A percentile compares a stretch with the other conserved stretches of the same genome.
These are phyloP conservation scores for Echeneis naucrates DNA, from an alignment of 2,797 vertebrate genomes.

Conservation along the genomic window DNA sequence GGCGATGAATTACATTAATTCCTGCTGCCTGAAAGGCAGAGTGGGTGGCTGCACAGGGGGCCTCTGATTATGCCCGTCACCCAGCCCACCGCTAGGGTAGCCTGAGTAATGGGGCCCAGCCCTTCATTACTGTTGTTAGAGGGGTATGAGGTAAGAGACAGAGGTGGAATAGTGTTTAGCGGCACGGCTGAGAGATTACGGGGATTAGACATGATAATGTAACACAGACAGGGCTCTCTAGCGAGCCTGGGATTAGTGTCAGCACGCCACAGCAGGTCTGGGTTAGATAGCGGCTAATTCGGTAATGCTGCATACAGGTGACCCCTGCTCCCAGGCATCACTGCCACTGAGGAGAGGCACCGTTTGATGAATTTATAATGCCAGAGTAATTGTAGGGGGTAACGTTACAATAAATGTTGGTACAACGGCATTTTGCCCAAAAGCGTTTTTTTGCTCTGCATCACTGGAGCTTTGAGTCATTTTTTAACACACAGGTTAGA, in stretches of 20 bases:
- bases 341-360: slow-evolving; percentile 62
- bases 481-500: slow-evolving; percentile 10
- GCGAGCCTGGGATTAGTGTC: slow-evolving; percentile 82
- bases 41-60: slow-evolving; percentile 74
- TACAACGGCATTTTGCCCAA: slow-evolving; percentile 44
- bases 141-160: slow-evolving; percentile 82
- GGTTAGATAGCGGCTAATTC: slow-evolving; percentile 88
- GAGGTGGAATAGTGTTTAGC: slow-evolving; percentile 87
- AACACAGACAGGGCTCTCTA: slow-evolving; percentile 83
- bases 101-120: slow-evolving; percentile 66
- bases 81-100: slow-evolving; percentile 62
- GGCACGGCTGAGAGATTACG: slow-evolving; percentile 79
- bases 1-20: slow-evolving; percentile 88
- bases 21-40: slow-evolving; percentile 79
- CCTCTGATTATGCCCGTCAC: slow-evolving; percentile 73
- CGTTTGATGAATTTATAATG: slow-evolving; percentile 76
- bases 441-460: slow-evolving; percentile 38
- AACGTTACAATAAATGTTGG: slow-evolving; percentile 29
- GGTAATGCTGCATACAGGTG: slow-evolving; percentile 84
- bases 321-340: slow-evolving; percentile 79
- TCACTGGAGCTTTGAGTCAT: slow-evolving; percentile 30
- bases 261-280: slow-evolving; percentile 83
- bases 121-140: slow-evolving; percentile 87
- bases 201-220: slow-evolving; percentile 84
- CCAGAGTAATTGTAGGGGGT: slow-evolving; percentile 65